A percentile compares a stretch with the other conserved stretches of the same genome.
phyloP scores from a whole-genome alignment of 2,888 invertebrate species.

The Sinhomidia bicolor region DNA sequence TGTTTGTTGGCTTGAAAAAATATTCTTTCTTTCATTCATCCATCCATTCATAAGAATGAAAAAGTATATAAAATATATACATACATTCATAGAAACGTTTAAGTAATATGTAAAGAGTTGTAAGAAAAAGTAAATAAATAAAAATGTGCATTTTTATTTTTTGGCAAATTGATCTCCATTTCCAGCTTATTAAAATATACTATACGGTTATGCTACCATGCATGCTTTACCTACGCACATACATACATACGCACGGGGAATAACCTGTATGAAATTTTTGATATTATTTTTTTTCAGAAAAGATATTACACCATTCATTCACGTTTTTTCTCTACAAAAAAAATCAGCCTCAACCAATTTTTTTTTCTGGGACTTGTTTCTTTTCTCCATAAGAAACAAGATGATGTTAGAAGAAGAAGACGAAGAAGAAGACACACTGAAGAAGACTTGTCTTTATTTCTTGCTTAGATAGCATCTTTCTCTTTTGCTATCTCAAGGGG shows the following conservation, averaged over 20 bases:
- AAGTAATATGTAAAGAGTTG: neutral
- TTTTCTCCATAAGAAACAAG: neutral
- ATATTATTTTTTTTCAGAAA: neutral
- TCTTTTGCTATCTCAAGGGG: slow-evolving; percentile 17
- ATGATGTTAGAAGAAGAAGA: too few relatives aligned
- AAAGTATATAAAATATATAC: too few relatives aligned
- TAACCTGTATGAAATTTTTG: neutral
- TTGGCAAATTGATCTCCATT: slow-evolving; percentile 41
- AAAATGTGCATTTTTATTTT: slow-evolving; percentile 33
- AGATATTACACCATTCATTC: slow-evolving; percentile 13
- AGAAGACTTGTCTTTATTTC: too few relatives aligned
- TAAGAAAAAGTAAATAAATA: neutral
- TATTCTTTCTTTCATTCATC: too few relatives aligned
- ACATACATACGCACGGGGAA: too few relatives aligned
- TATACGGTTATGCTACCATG: neutral
- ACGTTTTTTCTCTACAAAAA: neutral
- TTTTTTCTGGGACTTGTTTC: neutral
- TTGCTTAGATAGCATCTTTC: slow-evolving; percentile 23
- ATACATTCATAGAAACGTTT: slow-evolving; percentile 6
- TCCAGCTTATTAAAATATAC: slow-evolving; percentile 41
- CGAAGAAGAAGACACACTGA: too few relatives aligned
- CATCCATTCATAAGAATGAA: too few relatives aligned
- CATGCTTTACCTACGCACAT: too few relatives aligned
- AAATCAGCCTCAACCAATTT: neutral
- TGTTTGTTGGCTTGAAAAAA: too few relatives aligned